Evolutionary conservation across 1,140 invertebrate genomes (phyloP).

Genomic region (Vollenhovia emeryi): DNA sequence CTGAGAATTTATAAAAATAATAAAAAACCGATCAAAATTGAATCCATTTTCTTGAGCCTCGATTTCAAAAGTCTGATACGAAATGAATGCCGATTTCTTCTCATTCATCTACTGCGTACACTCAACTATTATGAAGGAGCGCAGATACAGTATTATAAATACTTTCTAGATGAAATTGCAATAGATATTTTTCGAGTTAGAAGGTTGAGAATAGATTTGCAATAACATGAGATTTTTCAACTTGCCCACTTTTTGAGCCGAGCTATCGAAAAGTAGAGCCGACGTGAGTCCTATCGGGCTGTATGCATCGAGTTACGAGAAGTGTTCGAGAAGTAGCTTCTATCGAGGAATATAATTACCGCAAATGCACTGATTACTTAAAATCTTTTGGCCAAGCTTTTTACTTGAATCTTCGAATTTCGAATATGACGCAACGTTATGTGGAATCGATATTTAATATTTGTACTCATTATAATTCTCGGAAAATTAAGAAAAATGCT

Average conservation of each 20-base stretch:
- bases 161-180: neutral
- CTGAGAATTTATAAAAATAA: neutral
- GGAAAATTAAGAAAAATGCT: neutral
- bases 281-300: conserved; percentile 4
- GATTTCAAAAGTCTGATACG: neutral
- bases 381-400: neutral
- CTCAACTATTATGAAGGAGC: neutral
- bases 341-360: neutral
- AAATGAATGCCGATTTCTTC: neutral
- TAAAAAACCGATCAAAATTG: neutral
- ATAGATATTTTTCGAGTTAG: neutral
- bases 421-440: neutral
- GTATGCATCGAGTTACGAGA: conserved; percentile 45
- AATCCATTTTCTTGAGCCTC: neutral
- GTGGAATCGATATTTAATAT: neutral
- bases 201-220: neutral
- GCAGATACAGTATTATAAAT: neutral
- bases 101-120: neutral
- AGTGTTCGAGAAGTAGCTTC: conserved; percentile 41
- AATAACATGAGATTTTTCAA: neutral
- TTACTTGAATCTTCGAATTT: neutral
- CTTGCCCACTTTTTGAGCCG: conserved; percentile 15
- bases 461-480: neutral
- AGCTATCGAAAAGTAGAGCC: neutral
- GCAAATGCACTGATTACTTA: neutral